Evolutionary conservation across 2,888 invertebrate species (phyloP).

Genomic region (Ferdinandea cuprea): DNA sequence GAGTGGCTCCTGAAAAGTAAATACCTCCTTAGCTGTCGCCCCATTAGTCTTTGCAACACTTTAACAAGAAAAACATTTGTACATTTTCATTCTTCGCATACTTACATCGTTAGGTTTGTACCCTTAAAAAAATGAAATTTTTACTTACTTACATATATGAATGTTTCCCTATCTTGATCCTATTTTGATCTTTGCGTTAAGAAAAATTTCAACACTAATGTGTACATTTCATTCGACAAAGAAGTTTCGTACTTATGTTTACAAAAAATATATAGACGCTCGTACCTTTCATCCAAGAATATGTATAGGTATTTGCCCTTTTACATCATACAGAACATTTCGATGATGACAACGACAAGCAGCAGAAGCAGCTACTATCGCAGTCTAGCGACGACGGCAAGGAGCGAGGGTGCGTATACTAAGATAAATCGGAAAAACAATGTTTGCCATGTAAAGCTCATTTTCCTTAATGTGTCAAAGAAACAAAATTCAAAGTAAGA

Average conservation of each 20-base stretch:
- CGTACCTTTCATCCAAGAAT: neutral
- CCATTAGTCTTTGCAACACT: too few relatives aligned
- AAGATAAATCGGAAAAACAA: conserved; percentile 73
- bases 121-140: conserved; percentile 54
- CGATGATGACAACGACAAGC: neutral
- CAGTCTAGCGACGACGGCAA: neutral
- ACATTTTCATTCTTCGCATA: conserved; percentile 52
- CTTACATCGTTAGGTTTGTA: conserved; percentile 54
- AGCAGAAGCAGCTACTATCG: conserved; percentile 36
- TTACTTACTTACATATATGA: too few relatives aligned
- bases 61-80: too few relatives aligned
- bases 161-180: conserved; percentile 31
- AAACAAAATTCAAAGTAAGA: conserved; percentile 71
- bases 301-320: neutral
- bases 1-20: too few relatives aligned
- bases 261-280: neutral
- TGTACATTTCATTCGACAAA: conserved; percentile 2
- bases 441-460: conserved; percentile 72
- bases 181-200: conserved; percentile 40
- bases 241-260: conserved; percentile 11
- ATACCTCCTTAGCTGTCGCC: too few relatives aligned
- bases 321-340: neutral
- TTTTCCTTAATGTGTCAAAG: conserved; percentile 74
- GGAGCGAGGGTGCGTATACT: conserved; percentile 34
- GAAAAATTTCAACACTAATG: neutral